Conservation (phyloP, 2,888 invertebrate genomes). For the Atherix ibis region DNA sequence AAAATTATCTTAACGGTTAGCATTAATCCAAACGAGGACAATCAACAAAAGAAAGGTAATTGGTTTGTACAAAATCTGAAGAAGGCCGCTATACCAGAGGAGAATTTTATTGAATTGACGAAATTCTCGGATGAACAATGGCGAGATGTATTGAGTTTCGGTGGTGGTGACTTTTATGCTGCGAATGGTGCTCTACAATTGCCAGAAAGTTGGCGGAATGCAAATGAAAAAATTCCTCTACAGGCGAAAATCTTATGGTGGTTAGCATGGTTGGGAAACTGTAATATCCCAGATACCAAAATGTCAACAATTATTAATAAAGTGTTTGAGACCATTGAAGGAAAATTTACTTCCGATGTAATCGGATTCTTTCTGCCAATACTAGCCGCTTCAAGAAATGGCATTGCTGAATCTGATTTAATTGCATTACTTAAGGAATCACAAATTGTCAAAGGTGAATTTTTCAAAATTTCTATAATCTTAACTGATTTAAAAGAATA, state of each 20-base stretch:
- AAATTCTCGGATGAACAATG: constrained; percentile 28
- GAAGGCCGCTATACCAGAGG: constrained; percentile 21
- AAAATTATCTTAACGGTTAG: constrained; percentile 43
- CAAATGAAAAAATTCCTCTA: constrained; percentile 26
- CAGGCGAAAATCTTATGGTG: constrained; percentile 39
- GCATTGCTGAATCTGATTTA: constrained; percentile 68
- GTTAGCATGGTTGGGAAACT: constrained; percentile 44
- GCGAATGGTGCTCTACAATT: constrained; percentile 26
- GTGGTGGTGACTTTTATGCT: constrained; percentile 28
- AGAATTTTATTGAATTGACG: constrained; percentile 24
- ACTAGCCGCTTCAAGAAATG: constrained; percentile 57
- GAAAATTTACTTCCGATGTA: constrained; percentile 46
- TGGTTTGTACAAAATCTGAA: constrained; percentile 17
- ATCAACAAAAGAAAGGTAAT: constrained; percentile 3
- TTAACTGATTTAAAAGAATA: no score
- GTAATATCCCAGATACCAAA: constrained; percentile 38
- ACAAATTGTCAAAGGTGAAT: constrained; percentile 7
- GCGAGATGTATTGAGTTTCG: constrained; percentile 27
- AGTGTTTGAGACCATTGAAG: constrained; percentile 48
- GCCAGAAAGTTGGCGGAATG: constrained; percentile 24
- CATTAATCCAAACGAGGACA: constrained; percentile 3
- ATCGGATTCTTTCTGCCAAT: constrained; percentile 54
- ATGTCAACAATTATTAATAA: constrained; percentile 44
- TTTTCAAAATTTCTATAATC: neutral
- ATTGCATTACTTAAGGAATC: constrained; percentile 34